phyloP scores from a whole-genome alignment of 64 coral and sea anemone genomes.

The Montipora cactus region DNA sequence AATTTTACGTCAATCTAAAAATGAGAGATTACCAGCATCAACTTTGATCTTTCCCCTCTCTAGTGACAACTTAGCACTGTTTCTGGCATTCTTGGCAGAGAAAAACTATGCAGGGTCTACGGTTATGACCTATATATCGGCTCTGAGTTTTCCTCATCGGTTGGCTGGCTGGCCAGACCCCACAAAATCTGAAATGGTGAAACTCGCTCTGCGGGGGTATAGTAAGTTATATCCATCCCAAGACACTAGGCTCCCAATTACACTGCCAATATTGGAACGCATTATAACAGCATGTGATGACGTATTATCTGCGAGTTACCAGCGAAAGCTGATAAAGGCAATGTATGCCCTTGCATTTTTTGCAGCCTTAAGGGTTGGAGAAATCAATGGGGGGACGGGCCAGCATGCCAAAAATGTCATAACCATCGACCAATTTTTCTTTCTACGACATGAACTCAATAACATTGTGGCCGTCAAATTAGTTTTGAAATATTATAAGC shows the following conservation, averaged over 20 bases:
- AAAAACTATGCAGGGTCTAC: background rate
- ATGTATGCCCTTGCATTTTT: background rate
- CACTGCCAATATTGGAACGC: background rate
- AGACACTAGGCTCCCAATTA: background rate
- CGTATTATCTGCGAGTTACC: background rate
- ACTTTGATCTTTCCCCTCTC: background rate
- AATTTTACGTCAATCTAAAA: background rate
- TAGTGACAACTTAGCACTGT: background rate
- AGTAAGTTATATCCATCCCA: background rate
- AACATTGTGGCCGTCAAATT: background rate
- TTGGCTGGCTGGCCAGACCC: background rate
- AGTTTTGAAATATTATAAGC: background rate
- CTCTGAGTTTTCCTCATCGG: background rate
- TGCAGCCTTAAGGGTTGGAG: background rate
- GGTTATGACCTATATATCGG: background rate
- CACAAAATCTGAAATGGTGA: constrained; percentile 7
- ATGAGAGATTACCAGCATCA: background rate
- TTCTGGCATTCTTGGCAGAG: background rate
- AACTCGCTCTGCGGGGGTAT: background rate
- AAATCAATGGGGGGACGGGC: background rate
- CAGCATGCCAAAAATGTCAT: background rate
- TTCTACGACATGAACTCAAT: background rate
- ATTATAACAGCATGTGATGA: background rate
- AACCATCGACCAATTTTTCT: background rate
- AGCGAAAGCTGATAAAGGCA: background rate